A percentile compares a stretch with the other conserved stretches of the same genome.
These are phyloP conservation scores for Halictus ligatus DNA, from an alignment of 2,888 invertebrate genomes.

Conservation along the genomic window DNA sequence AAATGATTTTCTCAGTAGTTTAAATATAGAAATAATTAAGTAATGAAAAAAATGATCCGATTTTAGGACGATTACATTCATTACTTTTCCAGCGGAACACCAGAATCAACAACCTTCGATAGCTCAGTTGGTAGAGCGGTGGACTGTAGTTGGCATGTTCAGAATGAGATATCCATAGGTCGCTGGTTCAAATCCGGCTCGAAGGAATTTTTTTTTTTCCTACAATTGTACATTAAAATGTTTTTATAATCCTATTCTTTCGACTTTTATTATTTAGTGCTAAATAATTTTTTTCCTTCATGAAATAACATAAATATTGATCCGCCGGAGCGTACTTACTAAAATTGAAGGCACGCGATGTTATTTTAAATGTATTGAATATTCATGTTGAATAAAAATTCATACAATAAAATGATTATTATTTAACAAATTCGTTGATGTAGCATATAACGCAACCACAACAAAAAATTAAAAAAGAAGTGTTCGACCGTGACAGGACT, in stretches of 20 bases:
- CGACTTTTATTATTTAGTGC: background rate
- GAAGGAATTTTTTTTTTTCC: conserved; percentile 73
- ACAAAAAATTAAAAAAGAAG: conserved; percentile 18
- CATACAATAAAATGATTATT: background rate
- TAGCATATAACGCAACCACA: background rate
- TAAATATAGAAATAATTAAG: background rate
- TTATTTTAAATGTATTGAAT: background rate
- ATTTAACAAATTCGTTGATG: background rate
- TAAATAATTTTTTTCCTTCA: background rate
- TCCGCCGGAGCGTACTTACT: background rate
- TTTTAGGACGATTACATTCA: background rate
- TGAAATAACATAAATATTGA: background rate
- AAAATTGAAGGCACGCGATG: background rate
- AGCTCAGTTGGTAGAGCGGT: conserved; percentile 85
- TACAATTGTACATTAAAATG: background rate
- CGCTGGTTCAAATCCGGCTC: conserved; percentile 83
- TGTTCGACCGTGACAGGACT: conserved; percentile 85
- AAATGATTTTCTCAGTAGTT: too few species aligned
- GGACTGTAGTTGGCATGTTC: conserved; percentile 82
- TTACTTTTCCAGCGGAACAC: rapidly evolving
- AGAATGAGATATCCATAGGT: conserved; percentile 79
- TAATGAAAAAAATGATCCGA: background rate
- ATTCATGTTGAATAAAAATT: background rate
- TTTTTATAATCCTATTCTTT: background rate
- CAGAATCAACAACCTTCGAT: conserved; percentile 78